Evolutionary conservation across 1,140 invertebrate species (phyloP).

Genomic region (Neelides sp.): DNA sequence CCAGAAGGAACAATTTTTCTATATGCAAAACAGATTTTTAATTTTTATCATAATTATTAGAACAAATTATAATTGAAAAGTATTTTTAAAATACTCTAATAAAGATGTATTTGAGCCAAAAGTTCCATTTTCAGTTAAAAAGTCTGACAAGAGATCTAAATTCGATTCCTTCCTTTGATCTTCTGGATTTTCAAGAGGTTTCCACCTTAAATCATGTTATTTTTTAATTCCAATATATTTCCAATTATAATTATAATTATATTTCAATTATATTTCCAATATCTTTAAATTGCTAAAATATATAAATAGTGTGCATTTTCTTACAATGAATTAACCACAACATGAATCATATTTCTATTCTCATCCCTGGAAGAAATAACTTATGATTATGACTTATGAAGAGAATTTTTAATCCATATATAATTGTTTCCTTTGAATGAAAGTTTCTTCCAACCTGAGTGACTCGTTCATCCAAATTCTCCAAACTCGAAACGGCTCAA

Average conservation of each 20-base stretch:
- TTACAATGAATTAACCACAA: constrained; percentile 40
- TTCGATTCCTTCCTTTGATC: constrained; percentile 33
- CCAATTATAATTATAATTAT: too few relatives aligned
- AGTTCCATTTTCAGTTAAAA: constrained; percentile 39
- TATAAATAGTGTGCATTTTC: constrained; percentile 16
- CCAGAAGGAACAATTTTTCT: constrained; percentile 33
- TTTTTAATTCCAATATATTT: constrained; percentile 9
- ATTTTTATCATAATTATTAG: constrained; percentile 10
- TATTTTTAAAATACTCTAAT: background rate
- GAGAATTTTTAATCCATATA: too few relatives aligned
- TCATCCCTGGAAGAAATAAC: constrained; percentile 33
- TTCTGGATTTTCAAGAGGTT: constrained; percentile 39
- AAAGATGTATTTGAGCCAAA: constrained; percentile 39
- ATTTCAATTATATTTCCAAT: background rate
- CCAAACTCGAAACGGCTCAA: constrained; percentile 42
- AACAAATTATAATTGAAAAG: constrained; percentile 21
- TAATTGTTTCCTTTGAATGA: constrained; percentile 5
- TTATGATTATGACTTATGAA: too few relatives aligned
- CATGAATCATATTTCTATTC: constrained; percentile 36
- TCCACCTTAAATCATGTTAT: constrained; percentile 40
- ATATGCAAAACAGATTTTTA: constrained; percentile 8
- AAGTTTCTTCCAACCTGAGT: constrained; percentile 34
- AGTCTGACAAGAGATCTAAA: constrained; percentile 34
- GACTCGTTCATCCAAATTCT: constrained; percentile 49
- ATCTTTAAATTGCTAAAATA: background rate